Evolutionary conservation across 2,888 invertebrate species (phyloP), one percentile per base, ranked within the genome.

Genomic region (Plutella xylostella): DNA sequence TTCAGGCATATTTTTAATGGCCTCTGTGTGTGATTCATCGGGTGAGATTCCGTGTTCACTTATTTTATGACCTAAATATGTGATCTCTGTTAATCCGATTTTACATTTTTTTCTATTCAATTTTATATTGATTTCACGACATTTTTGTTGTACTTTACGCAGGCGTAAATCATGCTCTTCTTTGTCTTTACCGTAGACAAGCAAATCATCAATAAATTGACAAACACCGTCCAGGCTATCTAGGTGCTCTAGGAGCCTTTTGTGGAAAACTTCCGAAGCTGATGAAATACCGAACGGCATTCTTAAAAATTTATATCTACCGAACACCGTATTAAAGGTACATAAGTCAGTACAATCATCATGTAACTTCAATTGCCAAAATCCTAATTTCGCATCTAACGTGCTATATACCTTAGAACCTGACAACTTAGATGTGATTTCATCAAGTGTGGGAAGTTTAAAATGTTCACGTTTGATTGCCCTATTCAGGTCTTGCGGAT

Each of bases 1-100:
- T 28, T 9, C 45, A 4, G 51, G 55, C 54, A 56, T 55, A 12
- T 56, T 47, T 43, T 22, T 45, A 20, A 56, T 51, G 0, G 55
- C 51, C 14, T 15, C n/a, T 12, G 48, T 46, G 14, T 55, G 53
- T 19, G 47, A 46, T 1, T 50, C 46, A 43, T 57, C 55, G 1
- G 55, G 54, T 19, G 19, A 38, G 9, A 31, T 45, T 15, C 45
- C 45, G 31, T 31, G 18, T 30, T 18, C 4, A 30, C 39, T 28
- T 31, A 33, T 42, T 33, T 19, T 42, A 28, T 33, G 38, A 9
- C 42, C 42, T n/a, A 42, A 20, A 33, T 42, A 42, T 33, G 33
- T 42, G 3, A 42, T 20, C 20, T 42, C 42, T 19, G 17, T 33
- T 20, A 42, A 21, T 12, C 42, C 42, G 20, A 42, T 20, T 42